phyloP scores from a whole-genome alignment of 2,797 vertebrate genomes.

The Clarias fuscus region DNA sequence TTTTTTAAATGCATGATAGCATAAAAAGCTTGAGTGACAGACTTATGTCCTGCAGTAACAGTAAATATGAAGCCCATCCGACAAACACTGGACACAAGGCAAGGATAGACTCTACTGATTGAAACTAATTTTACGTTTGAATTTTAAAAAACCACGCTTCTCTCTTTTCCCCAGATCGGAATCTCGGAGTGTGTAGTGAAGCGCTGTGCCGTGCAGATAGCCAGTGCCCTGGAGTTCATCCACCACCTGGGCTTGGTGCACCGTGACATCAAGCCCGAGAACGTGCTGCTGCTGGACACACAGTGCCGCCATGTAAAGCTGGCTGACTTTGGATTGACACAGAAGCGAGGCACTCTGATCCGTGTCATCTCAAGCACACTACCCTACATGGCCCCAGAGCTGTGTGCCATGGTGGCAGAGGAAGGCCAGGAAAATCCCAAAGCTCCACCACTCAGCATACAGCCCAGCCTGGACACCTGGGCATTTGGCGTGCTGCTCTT shows the following conservation, averaged over 20 bases:
- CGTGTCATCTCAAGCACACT: slow-evolving; percentile 76
- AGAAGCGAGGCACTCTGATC: slow-evolving; percentile 75
- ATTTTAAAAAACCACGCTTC: not conserved
- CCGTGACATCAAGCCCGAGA: slow-evolving; percentile 82
- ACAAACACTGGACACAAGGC: not conserved
- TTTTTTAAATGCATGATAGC: not conserved
- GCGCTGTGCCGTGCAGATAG: slow-evolving; percentile 76
- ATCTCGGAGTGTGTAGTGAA: slow-evolving; percentile 78
- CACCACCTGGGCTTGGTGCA: slow-evolving; percentile 79
- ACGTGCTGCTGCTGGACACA: slow-evolving; percentile 78
- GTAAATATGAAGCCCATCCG: not conserved
- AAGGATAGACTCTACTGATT: not conserved
- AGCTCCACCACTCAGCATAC: slow-evolving; percentile 71
- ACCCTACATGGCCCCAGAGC: slow-evolving; percentile 81
- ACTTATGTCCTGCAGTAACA: not conserved
- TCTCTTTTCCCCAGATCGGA: slow-evolving; percentile 68
- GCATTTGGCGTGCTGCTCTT: slow-evolving; percentile 81
- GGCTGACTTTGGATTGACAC: slow-evolving; percentile 83
- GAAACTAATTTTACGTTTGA: no score
- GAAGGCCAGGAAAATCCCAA: slow-evolving; percentile 66
- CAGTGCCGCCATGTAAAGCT: slow-evolving; percentile 78
- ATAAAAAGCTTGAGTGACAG: not conserved
- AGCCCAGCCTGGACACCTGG: slow-evolving; percentile 80
- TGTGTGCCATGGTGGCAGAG: slow-evolving; percentile 69
- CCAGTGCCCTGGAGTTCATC: slow-evolving; percentile 81